Percentiles rank a stretch among this genome's conserved stretches.
phyloP scores from a whole-genome alignment of 2,113 vertebrate genomes.

The Coreoperca whiteheadi region DNA sequence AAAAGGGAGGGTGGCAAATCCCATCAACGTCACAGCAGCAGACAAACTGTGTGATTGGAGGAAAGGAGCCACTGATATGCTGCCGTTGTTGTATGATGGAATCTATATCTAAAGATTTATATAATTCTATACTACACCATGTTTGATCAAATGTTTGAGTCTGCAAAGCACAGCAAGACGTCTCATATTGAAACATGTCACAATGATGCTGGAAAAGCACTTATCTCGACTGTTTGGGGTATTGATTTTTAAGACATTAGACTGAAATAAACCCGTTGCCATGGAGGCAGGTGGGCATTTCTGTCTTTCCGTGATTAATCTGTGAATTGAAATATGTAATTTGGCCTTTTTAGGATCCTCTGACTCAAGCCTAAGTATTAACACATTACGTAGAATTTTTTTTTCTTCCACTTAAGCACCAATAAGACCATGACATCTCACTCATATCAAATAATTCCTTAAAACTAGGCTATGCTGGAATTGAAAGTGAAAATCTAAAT shows the following conservation, averaged over 20 bases:
- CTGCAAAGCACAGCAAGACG: conserved; percentile 12
- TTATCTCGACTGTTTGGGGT: conserved; percentile 4
- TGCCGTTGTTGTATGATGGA: conserved; percentile 7
- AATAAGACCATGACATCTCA: neutral
- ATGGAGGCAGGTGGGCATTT: conserved; percentile 59
- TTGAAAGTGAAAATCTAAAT: neutral
- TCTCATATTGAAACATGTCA: conserved; percentile 15
- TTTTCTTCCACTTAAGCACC: neutral
- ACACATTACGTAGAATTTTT: neutral
- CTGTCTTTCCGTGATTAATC: conserved; percentile 13
- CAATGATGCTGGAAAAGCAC: conserved; percentile 9
- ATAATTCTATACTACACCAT: neutral
- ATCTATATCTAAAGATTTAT: neutral
- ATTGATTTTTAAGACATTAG: conserved; percentile 48
- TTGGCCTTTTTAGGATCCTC: neutral
- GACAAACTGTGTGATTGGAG: conserved; percentile 43
- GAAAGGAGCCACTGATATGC: conserved; percentile 16
- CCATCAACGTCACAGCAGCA: conserved; percentile 51
- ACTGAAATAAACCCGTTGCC: conserved; percentile 54
- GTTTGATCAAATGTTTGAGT: neutral
- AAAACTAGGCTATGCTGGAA: neutral
- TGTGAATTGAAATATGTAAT: conserved; percentile 13
- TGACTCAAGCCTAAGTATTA: neutral
- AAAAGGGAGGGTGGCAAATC: conserved; percentile 43
- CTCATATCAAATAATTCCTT: neutral